Conservation (phyloP, 2,888 invertebrate species). For the Ectropis crepuscularia region DNA sequence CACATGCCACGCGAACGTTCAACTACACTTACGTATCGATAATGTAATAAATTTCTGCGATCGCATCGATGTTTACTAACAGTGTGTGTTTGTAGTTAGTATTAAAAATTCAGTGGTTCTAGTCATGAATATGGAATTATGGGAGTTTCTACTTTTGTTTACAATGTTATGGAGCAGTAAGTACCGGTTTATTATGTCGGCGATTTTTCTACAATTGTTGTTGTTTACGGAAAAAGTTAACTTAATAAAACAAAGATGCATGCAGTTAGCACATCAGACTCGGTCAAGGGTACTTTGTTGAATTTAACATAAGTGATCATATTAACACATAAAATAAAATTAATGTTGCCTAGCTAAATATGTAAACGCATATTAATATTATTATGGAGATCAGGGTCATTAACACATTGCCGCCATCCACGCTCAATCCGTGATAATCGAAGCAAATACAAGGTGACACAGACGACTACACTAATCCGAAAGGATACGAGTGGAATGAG, state of each 20-base stretch:
- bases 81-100: conserved; percentile 29
- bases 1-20: conserved; percentile 56
- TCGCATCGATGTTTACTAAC: conserved; percentile 26
- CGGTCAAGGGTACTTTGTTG: conserved; percentile 41
- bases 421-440: neutral
- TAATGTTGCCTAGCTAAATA: conserved; percentile 8
- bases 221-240: conserved; percentile 10
- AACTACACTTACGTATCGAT: conserved; percentile 47
- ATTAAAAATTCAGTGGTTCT: conserved; percentile 32
- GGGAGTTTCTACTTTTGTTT: conserved; percentile 62
- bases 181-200: conserved; percentile 46
- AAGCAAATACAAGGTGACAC: neutral
- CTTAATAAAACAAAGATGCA: conserved; percentile 6
- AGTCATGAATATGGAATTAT: conserved; percentile 66
- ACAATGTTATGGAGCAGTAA: conserved; percentile 71
- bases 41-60: conserved; percentile 42
- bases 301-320: conserved; percentile 12
- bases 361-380: neutral
- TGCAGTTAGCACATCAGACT: conserved; percentile 17
- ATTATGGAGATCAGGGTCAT: conserved; percentile 8
- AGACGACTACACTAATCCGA: too few species aligned
- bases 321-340: conserved; percentile 15
- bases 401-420: conserved; percentile 2
- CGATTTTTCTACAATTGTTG: neutral
- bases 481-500: too few species aligned